Evolutionary conservation across 2,113 vertebrate genomes (phyloP).

Genomic region (Chinchilla lanigera): DNA sequence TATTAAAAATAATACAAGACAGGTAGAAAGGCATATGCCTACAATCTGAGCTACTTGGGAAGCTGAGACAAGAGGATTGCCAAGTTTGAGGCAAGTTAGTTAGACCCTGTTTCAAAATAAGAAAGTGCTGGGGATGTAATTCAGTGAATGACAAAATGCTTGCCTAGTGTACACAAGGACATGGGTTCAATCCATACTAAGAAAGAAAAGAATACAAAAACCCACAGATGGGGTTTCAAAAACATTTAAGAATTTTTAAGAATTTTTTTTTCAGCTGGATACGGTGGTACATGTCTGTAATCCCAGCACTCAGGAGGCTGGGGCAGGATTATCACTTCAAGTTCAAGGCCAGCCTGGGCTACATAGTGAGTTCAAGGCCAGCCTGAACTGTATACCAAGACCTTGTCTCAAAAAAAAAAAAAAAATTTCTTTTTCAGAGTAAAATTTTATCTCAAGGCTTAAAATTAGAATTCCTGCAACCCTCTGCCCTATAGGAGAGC

Average conservation of each 20-base stretch:
- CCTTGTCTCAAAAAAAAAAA: background rate
- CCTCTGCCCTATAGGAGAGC: background rate
- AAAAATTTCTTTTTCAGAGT: background rate
- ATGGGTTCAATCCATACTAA: background rate
- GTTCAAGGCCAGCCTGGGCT: background rate
- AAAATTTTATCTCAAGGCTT: background rate
- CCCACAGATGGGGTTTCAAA: background rate
- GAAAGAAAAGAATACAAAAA: background rate
- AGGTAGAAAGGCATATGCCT: background rate
- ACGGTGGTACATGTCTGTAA: background rate
- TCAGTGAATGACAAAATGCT: background rate
- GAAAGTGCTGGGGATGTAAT: background rate
- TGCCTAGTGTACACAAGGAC: background rate
- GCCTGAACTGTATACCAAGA: background rate
- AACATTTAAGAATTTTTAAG: background rate
- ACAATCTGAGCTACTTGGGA: background rate
- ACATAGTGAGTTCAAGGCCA: background rate
- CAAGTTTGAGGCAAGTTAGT: background rate
- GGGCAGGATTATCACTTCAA: background rate
- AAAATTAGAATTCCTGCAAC: background rate
- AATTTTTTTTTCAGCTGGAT: background rate
- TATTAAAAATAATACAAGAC: background rate
- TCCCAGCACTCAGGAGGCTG: background rate
- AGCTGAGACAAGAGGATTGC: background rate
- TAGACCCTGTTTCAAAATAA: background rate